A percentile compares a stretch with the other conserved stretches of the same genome.
phyloP scores from a whole-genome alignment of 2,888 invertebrate genomes.

The Ceraclea dissimilis region DNA sequence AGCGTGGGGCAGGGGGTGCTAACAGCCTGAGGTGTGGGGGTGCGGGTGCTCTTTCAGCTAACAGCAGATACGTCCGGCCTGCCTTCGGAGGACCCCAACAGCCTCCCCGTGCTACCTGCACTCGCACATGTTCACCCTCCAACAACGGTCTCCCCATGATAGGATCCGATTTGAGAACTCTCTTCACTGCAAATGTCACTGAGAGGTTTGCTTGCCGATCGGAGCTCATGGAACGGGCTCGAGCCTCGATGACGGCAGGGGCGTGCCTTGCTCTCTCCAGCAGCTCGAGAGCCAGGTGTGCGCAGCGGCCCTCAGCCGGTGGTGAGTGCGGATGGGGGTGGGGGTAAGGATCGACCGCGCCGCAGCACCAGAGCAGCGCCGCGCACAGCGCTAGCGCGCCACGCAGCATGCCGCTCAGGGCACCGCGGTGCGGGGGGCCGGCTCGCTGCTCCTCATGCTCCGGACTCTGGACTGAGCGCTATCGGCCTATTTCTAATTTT shows the following conservation, averaged over 20 bases:
- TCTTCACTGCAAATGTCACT: constrained; percentile 21
- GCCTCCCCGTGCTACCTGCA: constrained; percentile 17
- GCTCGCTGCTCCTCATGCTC: constrained; percentile 14
- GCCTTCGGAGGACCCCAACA: constrained; percentile 17
- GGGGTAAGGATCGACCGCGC: constrained; percentile 8
- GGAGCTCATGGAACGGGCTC: constrained; percentile 19
- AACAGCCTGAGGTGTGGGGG: constrained; percentile 15
- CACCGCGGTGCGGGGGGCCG: constrained; percentile 10
- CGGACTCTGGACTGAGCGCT: constrained; percentile 9
- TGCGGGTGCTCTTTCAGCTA: constrained; percentile 16
- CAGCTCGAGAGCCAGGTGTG: constrained; percentile 10
- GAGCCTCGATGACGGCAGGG: constrained; percentile 21
- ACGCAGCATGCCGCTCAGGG: constrained; percentile 20
- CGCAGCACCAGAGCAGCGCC: constrained; percentile 19
- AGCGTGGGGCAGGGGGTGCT: constrained; percentile 16
- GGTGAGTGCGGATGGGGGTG: constrained; percentile 8
- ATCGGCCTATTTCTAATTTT: constrained; percentile 22
- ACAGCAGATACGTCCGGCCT: constrained; percentile 19
- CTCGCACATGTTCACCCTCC: constrained; percentile 18
- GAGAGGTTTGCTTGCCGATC: constrained; percentile 21
- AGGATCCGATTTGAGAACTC: constrained; percentile 15
- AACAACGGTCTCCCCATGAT: constrained; percentile 4
- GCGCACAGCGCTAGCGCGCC: constrained; percentile 18
- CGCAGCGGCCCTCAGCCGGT: constrained; percentile 11
- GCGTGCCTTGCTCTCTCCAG: constrained; percentile 11